Conservation (phyloP, 2,797 vertebrate species). For the Leptodactylus fallax region DNA sequence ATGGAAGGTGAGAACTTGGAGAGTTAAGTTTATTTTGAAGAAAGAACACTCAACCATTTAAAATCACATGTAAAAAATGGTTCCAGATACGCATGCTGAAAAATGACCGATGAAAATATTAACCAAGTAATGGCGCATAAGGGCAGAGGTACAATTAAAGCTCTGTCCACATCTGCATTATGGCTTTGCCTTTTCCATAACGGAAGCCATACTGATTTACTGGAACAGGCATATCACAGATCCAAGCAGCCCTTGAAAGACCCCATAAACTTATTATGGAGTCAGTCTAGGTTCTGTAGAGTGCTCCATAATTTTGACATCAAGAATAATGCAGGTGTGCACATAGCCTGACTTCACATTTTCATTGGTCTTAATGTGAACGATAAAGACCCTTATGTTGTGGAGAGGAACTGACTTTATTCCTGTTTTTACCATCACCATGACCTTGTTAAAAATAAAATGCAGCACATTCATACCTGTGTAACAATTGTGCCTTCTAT, state of each 20-base stretch:
- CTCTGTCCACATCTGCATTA: not conserved
- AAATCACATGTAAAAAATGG: not conserved
- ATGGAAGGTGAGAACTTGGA: constrained; percentile 49
- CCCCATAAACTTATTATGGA: not conserved
- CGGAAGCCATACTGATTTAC: not conserved
- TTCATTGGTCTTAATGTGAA: not conserved
- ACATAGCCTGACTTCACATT: not conserved
- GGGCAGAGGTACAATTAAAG: not conserved
- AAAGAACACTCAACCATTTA: not conserved
- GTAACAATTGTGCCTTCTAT: too few relatives aligned
- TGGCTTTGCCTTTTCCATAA: not conserved
- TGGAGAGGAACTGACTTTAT: not conserved
- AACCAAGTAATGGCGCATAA: not conserved
- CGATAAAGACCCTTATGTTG: not conserved
- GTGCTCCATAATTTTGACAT: not conserved
- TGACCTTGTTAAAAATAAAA: too few relatives aligned
- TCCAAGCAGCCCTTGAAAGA: not conserved
- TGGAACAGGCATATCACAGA: not conserved
- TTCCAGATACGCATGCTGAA: not conserved
- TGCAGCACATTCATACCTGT: too few relatives aligned
- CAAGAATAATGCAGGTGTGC: not conserved
- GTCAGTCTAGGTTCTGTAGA: not conserved
- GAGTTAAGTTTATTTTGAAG: constrained; percentile 27
- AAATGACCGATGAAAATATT: not conserved
- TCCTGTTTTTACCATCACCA: not conserved